Percentiles rank a stretch among this genome's conserved stretches.
Conservation (phyloP, 2,113 vertebrate species). For the Promerops cafer region DNA sequence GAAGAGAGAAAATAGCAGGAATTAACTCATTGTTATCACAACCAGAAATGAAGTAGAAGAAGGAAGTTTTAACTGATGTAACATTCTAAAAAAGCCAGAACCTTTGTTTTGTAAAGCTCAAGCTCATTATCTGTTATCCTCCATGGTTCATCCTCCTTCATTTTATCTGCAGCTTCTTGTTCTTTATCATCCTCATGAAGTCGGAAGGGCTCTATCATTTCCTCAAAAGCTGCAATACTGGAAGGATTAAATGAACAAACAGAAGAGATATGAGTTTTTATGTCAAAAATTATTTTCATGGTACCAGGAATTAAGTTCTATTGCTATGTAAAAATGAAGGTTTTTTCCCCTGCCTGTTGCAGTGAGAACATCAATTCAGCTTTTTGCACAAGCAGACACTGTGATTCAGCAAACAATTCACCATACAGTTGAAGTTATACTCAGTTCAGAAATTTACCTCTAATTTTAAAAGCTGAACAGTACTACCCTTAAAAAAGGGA, state of each 20-base stretch:
- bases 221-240: constrained; percentile 87
- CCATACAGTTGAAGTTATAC: neutral
- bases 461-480: neutral
- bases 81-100: constrained; percentile 18
- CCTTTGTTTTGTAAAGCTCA: constrained; percentile 95
- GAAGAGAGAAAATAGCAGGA: neutral
- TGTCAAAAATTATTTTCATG: neutral
- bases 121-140: constrained; percentile 96
- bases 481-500: neutral
- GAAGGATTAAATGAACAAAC: neutral
- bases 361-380: neutral
- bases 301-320: neutral
- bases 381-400: accelerated
- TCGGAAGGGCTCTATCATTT: constrained; percentile 92
- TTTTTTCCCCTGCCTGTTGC: neutral
- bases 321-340: neutral
- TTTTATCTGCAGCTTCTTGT: constrained; percentile 89
- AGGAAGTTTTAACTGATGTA: neutral
- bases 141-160: constrained; percentile 97
- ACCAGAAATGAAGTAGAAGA: neutral
- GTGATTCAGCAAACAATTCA: neutral
- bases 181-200: constrained; percentile 97
- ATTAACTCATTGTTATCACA: neutral
- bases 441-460: neutral
- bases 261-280: neutral